Conservation (phyloP, 2,797 vertebrate species). For the Chiroxiphia lanceolata region DNA sequence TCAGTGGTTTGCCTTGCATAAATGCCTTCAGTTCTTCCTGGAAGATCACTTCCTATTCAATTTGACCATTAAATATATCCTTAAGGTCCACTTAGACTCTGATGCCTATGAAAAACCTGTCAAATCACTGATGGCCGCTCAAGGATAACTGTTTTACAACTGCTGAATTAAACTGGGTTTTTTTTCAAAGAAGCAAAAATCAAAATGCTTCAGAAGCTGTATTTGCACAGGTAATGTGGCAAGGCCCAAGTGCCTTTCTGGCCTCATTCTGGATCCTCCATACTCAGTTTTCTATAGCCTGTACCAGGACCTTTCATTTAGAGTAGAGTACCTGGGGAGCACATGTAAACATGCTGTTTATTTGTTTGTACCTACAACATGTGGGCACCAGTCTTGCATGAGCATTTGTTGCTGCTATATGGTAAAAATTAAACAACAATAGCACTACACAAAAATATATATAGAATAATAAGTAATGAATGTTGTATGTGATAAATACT, state of each 20-base stretch:
- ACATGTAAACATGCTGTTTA: background rate
- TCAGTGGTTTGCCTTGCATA: background rate
- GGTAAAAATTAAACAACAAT: background rate
- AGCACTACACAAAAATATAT: background rate
- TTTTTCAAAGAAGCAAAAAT: background rate
- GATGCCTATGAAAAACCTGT: background rate
- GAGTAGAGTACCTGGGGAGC: background rate
- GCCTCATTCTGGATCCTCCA: background rate
- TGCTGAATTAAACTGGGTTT: background rate
- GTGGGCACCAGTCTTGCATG: background rate
- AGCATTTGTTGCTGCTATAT: background rate
- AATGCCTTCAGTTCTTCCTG: background rate
- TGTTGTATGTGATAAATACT: background rate
- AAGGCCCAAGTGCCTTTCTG: background rate
- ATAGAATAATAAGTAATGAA: background rate
- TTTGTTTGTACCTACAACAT: background rate
- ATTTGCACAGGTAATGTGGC: background rate
- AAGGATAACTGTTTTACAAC: background rate
- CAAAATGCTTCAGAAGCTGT: background rate
- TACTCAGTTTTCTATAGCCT: background rate
- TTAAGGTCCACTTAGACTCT: background rate
- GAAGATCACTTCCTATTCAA: background rate
- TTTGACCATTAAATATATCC: background rate
- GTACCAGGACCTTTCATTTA: background rate
- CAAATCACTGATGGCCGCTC: background rate